Base-by-base conservation (phyloP, 2,113 vertebrate genomes). In the Verasper variegatus region DNA sequence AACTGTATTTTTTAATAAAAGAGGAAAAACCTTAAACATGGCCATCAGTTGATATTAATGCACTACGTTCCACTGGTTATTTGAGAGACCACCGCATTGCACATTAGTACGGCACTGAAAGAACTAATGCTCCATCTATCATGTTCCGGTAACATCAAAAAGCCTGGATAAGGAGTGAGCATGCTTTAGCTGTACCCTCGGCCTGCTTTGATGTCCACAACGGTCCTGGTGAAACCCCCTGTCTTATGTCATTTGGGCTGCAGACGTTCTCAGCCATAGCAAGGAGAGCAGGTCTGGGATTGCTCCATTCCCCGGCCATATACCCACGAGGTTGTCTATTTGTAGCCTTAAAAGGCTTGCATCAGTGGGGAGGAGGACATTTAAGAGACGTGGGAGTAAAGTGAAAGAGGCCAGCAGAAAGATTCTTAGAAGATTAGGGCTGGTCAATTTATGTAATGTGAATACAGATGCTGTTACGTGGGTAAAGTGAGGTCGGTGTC, bases 91-190 rank as follows among this genome's bases (percentile, higher is more conserved):
- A 4, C 56, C 61, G 70, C 49, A 86, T 78, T 79, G 63, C n/a
- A 54, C 59, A 27, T 77, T 18, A 13, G 51, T 42, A 23, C 23
- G 20, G 57, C 68, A 42, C 51, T 63, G 24, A 73, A 76, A 82
- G 61, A 78, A 79, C 55, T 64, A 88, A 83, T 68, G 68, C 75
- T 83, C 63, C 18, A 45, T 82, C 69, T 69, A 56, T 84, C 54
- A 66, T 78, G 83, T 80, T 81, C 68, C 58, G 15, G 51, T 27
- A 72, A 92, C 92, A 90, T 93, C 86, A 92, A 90, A 91, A 80
- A 78, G 66, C 52, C 61, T 10, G 68, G 86, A 89, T 88, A 71
- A 84, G 81, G 81, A 71, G 26, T 79, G 73, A 80, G 80, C 79
- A 77, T 68, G 78, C 78, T 86, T 85, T 71, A 80, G 81, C 83